Base-by-base conservation (phyloP, 2,888 invertebrate genomes). In the Lathronympha strigana region DNA sequence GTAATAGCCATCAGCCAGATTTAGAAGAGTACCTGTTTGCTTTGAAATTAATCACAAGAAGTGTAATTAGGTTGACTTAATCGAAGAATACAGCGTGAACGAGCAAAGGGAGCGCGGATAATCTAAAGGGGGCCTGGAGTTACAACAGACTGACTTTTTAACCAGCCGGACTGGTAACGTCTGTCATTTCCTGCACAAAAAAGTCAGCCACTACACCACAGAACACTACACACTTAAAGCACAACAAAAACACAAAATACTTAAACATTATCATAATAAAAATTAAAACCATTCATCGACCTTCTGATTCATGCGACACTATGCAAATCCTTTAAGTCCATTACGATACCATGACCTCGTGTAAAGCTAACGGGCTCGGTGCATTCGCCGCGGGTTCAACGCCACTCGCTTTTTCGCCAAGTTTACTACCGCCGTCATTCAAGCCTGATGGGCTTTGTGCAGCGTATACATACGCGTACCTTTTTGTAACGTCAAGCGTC, bases 351-450 rank as follows among this genome's bases (percentile, higher is more conserved):
- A 87, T 88, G 90, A 88, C 89, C 89, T 90, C 86, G 88, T 88
- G 66, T 81, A 86, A 81, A 82, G 80, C 77, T 86, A 88, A 87
- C 88, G 87, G 87, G 78, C 17, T 40, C 80, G 74, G 76, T 90
- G 89, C 88, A 89, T 80, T 82, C 79, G 82, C 84, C 77, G 79
- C 69, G 66, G 72, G 89, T 87, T 90, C 88, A 89, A 84, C 80
- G 87, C 72, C 88, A 83, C 82, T 67, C 71, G 82, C 84, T 88
- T 87, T 86, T 88, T 84, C 76, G 81, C 82, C 68, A 82, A 81
- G 77, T 81, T 83, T 83, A 76, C 73, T 71, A 82, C 82, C 78
- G 78, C 74, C 73, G 79, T 77, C 81, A 83, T 82, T 82, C 75
- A 74, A 72, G 68, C 70, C 64, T 38, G 54, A 47, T 45, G 58